Evolutionary conservation across 2,888 invertebrate genomes (phyloP).

Genomic region (Agrochola circellaris): DNA sequence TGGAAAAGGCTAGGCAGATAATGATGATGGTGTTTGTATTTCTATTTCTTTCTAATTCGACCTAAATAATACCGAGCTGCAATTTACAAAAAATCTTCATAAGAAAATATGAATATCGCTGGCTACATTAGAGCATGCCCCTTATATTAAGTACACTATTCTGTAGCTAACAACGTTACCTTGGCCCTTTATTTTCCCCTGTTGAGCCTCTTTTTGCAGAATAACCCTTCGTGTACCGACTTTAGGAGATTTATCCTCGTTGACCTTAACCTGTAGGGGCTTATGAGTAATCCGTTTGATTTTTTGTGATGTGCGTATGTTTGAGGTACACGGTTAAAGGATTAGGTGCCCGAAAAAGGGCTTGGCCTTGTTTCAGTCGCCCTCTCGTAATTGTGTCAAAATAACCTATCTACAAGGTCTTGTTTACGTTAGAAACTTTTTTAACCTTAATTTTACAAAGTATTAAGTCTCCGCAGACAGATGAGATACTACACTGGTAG

Average conservation of each 20-base stretch:
- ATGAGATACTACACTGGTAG: too few species aligned
- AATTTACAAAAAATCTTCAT: not conserved
- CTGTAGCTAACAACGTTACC: conserved; percentile 44
- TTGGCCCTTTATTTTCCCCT: conserved; percentile 52
- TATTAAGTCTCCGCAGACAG: too few species aligned
- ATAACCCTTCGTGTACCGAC: conserved; percentile 51
- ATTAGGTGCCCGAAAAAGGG: conserved; percentile 18
- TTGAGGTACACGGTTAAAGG: conserved; percentile 25
- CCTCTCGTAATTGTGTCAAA: conserved; percentile 18
- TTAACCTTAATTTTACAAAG: not conserved
- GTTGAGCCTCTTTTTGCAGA: conserved; percentile 53
- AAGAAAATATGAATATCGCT: not conserved
- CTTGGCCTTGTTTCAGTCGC: not conserved
- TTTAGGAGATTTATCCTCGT: conserved; percentile 59
- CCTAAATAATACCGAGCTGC: not conserved
- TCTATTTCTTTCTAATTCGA: not conserved
- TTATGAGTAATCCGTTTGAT: conserved; percentile 55
- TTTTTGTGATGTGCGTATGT: conserved; percentile 41
- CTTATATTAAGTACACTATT: conserved; percentile 47
- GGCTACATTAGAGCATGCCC: not conserved
- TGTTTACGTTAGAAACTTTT: not conserved
- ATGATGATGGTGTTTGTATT: not conserved
- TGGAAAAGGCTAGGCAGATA: too few species aligned
- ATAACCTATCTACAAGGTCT: not conserved
- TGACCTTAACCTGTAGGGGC: conserved; percentile 53